phyloP scores from a whole-genome alignment of 2,888 invertebrate genomes.

The Ernsta delagoae region DNA sequence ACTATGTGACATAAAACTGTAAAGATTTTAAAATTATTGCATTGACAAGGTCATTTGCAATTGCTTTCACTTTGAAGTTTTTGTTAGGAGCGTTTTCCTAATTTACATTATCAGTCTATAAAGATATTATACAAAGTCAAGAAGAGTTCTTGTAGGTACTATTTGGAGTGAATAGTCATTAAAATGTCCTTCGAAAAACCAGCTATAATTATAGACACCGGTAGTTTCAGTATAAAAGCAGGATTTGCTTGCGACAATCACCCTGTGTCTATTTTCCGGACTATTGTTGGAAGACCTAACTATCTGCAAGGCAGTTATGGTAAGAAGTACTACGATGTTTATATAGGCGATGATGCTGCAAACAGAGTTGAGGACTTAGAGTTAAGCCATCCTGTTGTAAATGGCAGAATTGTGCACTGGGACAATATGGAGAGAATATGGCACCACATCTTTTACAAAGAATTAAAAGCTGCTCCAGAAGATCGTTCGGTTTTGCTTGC shows the following conservation, averaged over 20 bases:
- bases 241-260: constrained; percentile 77
- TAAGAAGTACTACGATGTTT: constrained; percentile 63
- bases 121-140: too few relatives aligned
- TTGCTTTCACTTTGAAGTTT: too few relatives aligned
- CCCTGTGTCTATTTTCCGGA: constrained; percentile 69
- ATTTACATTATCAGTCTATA: too few relatives aligned
- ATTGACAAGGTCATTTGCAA: too few relatives aligned
- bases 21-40: too few relatives aligned
- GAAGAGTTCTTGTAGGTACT: too few relatives aligned
- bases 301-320: constrained; percentile 62
- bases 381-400: constrained; percentile 55
- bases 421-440: constrained; percentile 75
- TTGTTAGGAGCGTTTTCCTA: too few relatives aligned
- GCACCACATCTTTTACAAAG: constrained; percentile 69
- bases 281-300: constrained; percentile 66
- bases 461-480: constrained; percentile 72
- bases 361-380: constrained; percentile 54
- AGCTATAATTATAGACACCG: constrained; percentile 68
- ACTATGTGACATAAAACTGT: too few relatives aligned
- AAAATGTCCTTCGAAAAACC: constrained; percentile 68
- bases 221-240: constrained; percentile 67
- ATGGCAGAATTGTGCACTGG: constrained; percentile 68
- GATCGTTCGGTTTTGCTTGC: constrained; percentile 64
- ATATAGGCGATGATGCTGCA: constrained; percentile 63
- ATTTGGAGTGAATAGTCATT: too few relatives aligned